Evolutionary conservation across 2,888 invertebrate genomes (phyloP).

Genomic region (Luffia ferchaultella): DNA sequence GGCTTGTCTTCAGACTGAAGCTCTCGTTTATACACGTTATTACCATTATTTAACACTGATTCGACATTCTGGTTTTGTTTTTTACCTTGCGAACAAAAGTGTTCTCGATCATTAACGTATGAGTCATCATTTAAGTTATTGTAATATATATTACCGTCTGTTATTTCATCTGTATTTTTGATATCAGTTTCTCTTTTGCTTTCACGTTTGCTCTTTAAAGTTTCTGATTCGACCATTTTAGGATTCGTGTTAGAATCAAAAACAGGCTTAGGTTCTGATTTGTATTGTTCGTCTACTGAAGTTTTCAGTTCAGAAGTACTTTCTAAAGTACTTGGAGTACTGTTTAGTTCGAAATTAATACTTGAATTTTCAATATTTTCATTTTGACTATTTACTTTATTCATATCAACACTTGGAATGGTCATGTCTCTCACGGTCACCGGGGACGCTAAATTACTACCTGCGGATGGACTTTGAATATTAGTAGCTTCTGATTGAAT

Average conservation of each 20-base stretch:
- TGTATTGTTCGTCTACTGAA: conserved; percentile 19
- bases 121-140: conserved; percentile 24
- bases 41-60: conserved; percentile 21
- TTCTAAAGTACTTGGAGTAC: conserved; percentile 21
- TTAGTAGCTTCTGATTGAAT: conserved; percentile 38
- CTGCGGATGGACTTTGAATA: conserved; percentile 27
- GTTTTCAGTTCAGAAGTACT: conserved; percentile 18
- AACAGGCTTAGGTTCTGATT: conserved; percentile 17
- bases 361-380: conserved; percentile 24
- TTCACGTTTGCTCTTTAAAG: background rate
- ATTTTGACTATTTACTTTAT: conserved; percentile 19
- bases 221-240: background rate
- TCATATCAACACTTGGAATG: background rate
- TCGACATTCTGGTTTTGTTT: conserved; percentile 27
- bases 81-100: conserved; percentile 14
- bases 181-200: background rate
- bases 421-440: background rate
- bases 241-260: background rate
- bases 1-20: conserved; percentile 21
- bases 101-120: conserved; percentile 13
- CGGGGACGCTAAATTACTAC: conserved; percentile 22
- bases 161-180: conserved; percentile 1
- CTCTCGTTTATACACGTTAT: conserved; percentile 34
- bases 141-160: conserved; percentile 46
- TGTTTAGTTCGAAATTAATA: conserved; percentile 25